These are phyloP conservation scores for Aix galericulata DNA, from an alignment of 2,113 vertebrate species.

Conservation along the genomic window DNA sequence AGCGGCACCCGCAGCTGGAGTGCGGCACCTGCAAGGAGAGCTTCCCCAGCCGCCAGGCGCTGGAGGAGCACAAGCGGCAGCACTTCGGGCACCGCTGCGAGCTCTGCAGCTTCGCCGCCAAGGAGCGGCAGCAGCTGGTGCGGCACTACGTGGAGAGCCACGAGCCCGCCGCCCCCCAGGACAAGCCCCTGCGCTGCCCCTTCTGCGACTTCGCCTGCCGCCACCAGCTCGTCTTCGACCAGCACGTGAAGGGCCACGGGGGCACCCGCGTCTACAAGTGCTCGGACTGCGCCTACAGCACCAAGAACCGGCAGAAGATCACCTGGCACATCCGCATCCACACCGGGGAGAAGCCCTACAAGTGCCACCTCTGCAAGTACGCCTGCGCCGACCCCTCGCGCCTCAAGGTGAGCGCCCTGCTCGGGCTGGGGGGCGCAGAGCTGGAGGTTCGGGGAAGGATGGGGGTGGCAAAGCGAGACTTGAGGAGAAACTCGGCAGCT, in stretches of 20 bases:
- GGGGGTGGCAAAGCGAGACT: neutral
- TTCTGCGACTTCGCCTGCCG: constrained; percentile 86
- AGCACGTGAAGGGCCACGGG: constrained; percentile 91
- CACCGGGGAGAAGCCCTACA: constrained; percentile 96
- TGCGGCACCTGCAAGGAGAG: constrained; percentile 82
- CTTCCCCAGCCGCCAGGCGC: constrained; percentile 75
- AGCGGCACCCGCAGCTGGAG: constrained; percentile 78
- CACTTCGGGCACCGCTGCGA: constrained; percentile 87
- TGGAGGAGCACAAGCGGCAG: constrained; percentile 80
- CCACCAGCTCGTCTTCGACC: constrained; percentile 91
- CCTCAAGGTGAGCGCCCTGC: constrained; percentile 86
- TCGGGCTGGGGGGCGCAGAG: neutral
- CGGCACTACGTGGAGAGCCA: constrained; percentile 87
- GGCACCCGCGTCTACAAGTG: constrained; percentile 92
- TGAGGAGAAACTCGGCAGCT: too few relatives aligned
- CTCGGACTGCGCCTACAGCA: constrained; percentile 90
- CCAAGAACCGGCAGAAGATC: constrained; percentile 95
- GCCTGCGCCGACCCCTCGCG: constrained; percentile 91
- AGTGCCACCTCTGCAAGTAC: constrained; percentile 90
- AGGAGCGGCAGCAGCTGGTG: constrained; percentile 83
- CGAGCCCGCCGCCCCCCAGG: constrained; percentile 63
- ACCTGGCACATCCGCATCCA: constrained; percentile 96
- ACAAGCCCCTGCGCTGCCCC: constrained; percentile 82
- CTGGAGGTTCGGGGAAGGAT: neutral
- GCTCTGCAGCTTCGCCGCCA: constrained; percentile 85